phyloP scores from a whole-genome alignment of 2,888 invertebrate genomes.

The Siphlonurus alternatus region DNA sequence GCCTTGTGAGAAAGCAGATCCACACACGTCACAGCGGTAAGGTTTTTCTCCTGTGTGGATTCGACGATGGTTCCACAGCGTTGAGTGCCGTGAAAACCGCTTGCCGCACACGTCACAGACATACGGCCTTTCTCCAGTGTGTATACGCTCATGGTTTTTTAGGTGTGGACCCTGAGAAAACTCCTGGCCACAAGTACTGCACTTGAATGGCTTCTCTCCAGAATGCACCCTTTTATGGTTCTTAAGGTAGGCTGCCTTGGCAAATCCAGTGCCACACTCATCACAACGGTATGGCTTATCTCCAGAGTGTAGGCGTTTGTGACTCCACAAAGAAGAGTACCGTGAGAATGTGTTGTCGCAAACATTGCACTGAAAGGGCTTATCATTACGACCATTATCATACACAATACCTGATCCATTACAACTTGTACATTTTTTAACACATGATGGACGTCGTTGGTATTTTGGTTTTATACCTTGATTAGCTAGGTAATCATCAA shows the following conservation, averaged over 20 bases:
- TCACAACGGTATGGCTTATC: conserved; percentile 78
- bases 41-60: conserved; percentile 81
- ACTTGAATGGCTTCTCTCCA: conserved; percentile 42
- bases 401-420: conserved; percentile 1
- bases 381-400: conserved; percentile 33
- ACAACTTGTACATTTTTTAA: background rate
- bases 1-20: conserved; percentile 19
- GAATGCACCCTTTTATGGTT: conserved; percentile 79
- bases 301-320: conserved; percentile 70
- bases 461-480: background rate
- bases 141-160: conserved; percentile 76
- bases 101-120: conserved; percentile 81
- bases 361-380: conserved; percentile 77
- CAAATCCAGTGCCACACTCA: conserved; percentile 73
- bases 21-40: conserved; percentile 26
- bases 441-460: background rate
- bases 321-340: conserved; percentile 77
- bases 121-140: conserved; percentile 74
- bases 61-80: conserved; percentile 73
- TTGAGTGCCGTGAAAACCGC: conserved; percentile 74
- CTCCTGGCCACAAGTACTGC: conserved; percentile 78
- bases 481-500: background rate
- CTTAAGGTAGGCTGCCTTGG: conserved; percentile 78
- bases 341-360: conserved; percentile 35
- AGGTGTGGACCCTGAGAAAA: conserved; percentile 79